These are phyloP conservation scores for Heliothis subflexa DNA, from an alignment of 1,140 invertebrate genomes.

Conservation along the genomic window DNA sequence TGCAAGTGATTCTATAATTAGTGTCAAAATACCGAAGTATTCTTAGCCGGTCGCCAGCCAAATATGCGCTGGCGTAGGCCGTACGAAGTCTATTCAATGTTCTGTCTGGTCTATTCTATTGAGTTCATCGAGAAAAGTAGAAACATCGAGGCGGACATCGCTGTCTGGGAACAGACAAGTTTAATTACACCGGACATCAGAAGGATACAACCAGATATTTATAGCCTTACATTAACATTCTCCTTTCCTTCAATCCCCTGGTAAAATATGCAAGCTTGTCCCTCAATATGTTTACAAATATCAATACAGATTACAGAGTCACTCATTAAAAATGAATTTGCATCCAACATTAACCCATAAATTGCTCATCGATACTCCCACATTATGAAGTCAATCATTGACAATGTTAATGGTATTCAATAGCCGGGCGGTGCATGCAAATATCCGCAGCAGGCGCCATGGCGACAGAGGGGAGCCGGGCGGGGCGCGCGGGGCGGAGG, in stretches of 20 bases:
- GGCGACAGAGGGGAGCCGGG: conserved; percentile 45
- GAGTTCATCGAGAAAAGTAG: not conserved
- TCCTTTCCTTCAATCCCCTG: conserved; percentile 1
- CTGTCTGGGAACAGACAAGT: conserved; percentile 14
- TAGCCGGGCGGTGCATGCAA: conserved; percentile 55
- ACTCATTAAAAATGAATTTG: conserved; percentile 34
- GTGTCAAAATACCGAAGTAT: conserved; percentile 24
- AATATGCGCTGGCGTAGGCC: conserved; percentile 19
- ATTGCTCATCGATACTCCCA: conserved; percentile 43
- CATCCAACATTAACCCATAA: conserved; percentile 37
- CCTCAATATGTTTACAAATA: conserved; percentile 23
- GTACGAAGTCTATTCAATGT: conserved; percentile 3
- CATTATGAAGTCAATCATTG: conserved; percentile 49
- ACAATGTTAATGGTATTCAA: conserved; percentile 59
- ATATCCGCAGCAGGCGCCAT: conserved; percentile 52
- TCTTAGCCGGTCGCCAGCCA: conserved; percentile 23
- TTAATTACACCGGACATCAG: conserved; percentile 39
- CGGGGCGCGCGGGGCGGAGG: conserved; percentile 39
- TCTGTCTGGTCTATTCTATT: not conserved
- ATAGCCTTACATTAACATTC: conserved; percentile 20
- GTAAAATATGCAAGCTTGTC: conserved; percentile 24
- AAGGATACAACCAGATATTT: conserved; percentile 14
- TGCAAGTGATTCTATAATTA: conserved; percentile 35
- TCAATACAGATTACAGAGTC: conserved; percentile 9
- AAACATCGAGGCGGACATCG: not conserved